Evolutionary conservation across 2,113 vertebrate genomes (phyloP), one percentile per base, ranked within the genome.

Genomic region (Athene cunicularia): DNA sequence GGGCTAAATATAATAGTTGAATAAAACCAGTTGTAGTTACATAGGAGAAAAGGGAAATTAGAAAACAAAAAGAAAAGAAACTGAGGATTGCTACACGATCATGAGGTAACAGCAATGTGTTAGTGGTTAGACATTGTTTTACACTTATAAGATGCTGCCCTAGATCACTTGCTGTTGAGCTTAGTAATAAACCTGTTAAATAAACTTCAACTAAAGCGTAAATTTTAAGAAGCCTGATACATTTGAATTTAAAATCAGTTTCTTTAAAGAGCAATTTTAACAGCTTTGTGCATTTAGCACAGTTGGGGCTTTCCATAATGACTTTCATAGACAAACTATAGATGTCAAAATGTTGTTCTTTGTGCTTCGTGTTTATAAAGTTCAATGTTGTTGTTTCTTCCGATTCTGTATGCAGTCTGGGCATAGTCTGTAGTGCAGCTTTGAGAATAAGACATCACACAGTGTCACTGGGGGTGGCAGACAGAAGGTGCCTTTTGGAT

Each of bases 331-430:
- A 87, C 33, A 80, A 95, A 85, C 68, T 86, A 47, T 85, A 85
- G 74, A 96, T 95, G 94, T 95, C 94, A 97, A 96, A 97, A 94
- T 95, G 93, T 97, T 96, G 83, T 94, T 95, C 80, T 92, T 91
- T 95, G 86, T 95, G 74, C 60, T 89, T 93, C 1, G 0, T 95
- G 45, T 91, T 96, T 94, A 73, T 76, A 79, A 94, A 89, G 94
- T 93, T 92, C 73, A 76, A 0, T 89, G 77, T 79, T 90, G 79
- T 93, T 97, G 72, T 91, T 92, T 79, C 70, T 95, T 94, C 49
- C 0, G 1, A 82, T 91, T 92, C 39, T 89, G 17, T 81, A 16
- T 72, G 73, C 73, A 95, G 80, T 95, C 76, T 95, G 89, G 62
- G 76, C 83, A 94, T 95, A 95, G 83, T 93, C 80, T 95, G 80